phyloP scores from a whole-genome alignment of 2,888 invertebrate species.

The Stenolophus ochropezus region DNA sequence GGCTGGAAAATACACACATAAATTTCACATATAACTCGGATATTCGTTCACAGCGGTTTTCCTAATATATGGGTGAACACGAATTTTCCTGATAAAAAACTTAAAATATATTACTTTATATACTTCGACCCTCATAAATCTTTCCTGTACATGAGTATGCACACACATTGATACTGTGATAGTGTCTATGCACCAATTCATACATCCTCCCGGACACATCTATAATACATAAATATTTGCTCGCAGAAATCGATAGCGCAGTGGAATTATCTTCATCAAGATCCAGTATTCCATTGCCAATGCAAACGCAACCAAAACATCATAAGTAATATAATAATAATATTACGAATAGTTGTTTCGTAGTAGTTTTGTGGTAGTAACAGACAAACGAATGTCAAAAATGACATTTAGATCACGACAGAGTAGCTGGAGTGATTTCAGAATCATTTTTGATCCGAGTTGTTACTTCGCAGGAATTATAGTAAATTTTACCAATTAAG shows the following conservation, averaged over 20 bases:
- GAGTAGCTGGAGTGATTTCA: too few relatives aligned
- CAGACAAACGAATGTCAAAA: too few relatives aligned
- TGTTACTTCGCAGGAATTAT: too few relatives aligned
- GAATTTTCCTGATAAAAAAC: conserved; percentile 53
- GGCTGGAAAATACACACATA: conserved; percentile 41
- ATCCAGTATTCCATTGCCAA: too few relatives aligned
- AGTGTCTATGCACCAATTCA: conserved; percentile 42
- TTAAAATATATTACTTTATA: conserved; percentile 55
- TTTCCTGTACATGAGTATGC: conserved; percentile 18
- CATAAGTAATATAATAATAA: too few relatives aligned
- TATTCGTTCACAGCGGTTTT: conserved; percentile 52
- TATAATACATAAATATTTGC: neutral
- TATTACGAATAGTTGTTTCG: too few relatives aligned
- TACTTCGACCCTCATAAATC: conserved; percentile 48
- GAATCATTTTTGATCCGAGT: too few relatives aligned
- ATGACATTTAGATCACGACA: too few relatives aligned
- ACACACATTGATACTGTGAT: conserved; percentile 33
- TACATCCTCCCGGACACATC: neutral
- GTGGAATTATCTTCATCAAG: too few relatives aligned
- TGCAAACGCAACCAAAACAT: too few relatives aligned
- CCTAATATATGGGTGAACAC: conserved; percentile 51
- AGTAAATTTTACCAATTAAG: too few relatives aligned
- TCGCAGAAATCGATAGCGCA: neutral
- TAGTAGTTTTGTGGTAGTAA: too few relatives aligned
- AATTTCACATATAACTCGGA: conserved; percentile 39